Evolutionary conservation across 2,888 invertebrate species (phyloP).

Genomic region (Orthosia gracilis): DNA sequence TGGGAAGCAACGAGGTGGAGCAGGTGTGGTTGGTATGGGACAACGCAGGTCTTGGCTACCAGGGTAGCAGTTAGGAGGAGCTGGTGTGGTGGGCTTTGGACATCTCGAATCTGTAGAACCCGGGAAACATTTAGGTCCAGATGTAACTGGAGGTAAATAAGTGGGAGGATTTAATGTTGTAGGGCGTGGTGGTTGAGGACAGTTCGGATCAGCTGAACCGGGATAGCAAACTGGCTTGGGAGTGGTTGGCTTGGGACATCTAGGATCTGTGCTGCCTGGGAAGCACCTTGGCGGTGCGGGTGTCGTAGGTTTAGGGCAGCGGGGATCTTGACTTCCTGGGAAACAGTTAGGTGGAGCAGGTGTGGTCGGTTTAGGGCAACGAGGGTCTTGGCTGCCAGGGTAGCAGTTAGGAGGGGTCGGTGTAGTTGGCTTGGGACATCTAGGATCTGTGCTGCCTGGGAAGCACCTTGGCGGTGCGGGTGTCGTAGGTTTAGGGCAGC

Average conservation of each 20-base stretch:
- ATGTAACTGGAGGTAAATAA: conserved; percentile 64
- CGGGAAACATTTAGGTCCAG: conserved; percentile 67
- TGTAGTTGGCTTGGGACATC: conserved; percentile 64
- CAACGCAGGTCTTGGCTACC: conserved; percentile 74
- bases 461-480: conserved; percentile 71
- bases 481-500: conserved; percentile 70
- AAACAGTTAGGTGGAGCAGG: conserved; percentile 70
- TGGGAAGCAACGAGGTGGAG: conserved; percentile 68
- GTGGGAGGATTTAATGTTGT: conserved; percentile 71
- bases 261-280: conserved; percentile 70
- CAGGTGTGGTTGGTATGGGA: conserved; percentile 66
- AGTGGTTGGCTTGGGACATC: conserved; percentile 65
- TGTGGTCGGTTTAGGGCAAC: conserved; percentile 73
- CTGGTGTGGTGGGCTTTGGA: conserved; percentile 67
- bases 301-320: conserved; percentile 73
- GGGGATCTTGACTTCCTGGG: conserved; percentile 65
- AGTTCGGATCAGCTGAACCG: conserved; percentile 78
- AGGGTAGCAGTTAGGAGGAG: conserved; percentile 71
- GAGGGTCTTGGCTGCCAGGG: conserved; percentile 61
- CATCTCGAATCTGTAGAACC: conserved; percentile 72
- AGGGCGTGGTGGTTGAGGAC: conserved; percentile 75
- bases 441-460: conserved; percentile 74
- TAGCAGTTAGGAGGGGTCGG: conserved; percentile 62
- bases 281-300: conserved; percentile 68
- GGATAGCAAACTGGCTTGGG: conserved; percentile 66